These are phyloP conservation scores for Heliconius eleuchia DNA, from an alignment of 1,140 invertebrate species.

Conservation along the genomic window DNA sequence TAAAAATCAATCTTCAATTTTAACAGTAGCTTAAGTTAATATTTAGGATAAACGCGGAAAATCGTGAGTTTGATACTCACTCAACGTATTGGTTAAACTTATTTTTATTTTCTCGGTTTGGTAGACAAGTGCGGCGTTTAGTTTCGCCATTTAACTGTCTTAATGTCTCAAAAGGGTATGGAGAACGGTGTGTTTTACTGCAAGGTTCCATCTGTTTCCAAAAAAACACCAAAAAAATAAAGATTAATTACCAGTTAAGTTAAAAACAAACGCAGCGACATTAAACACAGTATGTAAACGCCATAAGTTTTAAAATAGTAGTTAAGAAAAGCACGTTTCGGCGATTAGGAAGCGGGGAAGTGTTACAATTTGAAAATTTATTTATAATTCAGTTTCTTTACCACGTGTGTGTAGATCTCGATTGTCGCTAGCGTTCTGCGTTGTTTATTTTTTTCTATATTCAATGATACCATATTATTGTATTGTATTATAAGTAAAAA, in stretches of 20 bases:
- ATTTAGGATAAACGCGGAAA: too few species aligned
- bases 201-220: too few species aligned
- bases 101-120: background rate
- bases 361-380: constrained; percentile 54
- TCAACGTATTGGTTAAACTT: background rate
- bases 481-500: background rate
- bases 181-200: too few species aligned
- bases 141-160: too few species aligned
- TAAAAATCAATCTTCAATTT: too few species aligned
- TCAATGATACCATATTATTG: too few species aligned
- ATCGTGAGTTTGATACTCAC: too few species aligned
- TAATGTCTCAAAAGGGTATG: too few species aligned
- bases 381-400: constrained; percentile 4
- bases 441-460: background rate
- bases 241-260: background rate
- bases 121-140: background rate
- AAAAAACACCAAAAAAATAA: background rate
- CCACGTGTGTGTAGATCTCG: background rate
- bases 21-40: too few species aligned
- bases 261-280: constrained; percentile 5
- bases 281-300: constrained; percentile 38
- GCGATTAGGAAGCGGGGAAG: constrained; percentile 52
- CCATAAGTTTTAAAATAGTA: constrained; percentile 55
- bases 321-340: constrained; percentile 60
- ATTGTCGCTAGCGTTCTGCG: background rate